Evolutionary conservation across 1,140 invertebrate species (phyloP).

Genomic region (Bacillus rossius): DNA sequence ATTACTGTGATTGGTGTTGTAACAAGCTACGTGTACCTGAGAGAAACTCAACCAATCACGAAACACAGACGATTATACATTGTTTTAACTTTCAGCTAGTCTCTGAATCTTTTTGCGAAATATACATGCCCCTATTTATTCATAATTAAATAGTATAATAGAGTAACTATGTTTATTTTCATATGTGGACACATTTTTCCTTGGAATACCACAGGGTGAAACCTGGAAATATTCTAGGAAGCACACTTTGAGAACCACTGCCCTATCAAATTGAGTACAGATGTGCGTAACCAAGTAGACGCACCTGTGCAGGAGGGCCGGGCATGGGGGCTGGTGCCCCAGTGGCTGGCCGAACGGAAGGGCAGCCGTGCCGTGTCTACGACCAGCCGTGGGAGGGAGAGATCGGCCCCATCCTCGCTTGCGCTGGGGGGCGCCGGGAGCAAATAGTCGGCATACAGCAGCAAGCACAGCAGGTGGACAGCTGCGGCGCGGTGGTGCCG

Average conservation of each 20-base stretch:
- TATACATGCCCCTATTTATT: too few relatives aligned
- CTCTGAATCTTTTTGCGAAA: too few relatives aligned
- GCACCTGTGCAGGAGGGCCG: conserved; percentile 37
- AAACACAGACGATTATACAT: too few relatives aligned
- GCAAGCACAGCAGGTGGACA: conserved; percentile 42
- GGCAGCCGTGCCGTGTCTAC: conserved; percentile 41
- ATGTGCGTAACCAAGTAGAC: conserved; percentile 28
- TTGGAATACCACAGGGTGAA: too few relatives aligned
- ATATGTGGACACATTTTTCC: too few relatives aligned
- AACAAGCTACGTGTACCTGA: too few relatives aligned
- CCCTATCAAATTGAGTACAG: conserved; percentile 48
- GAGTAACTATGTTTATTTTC: too few relatives aligned
- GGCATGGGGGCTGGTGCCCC: conserved; percentile 42
- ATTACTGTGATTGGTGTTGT: too few relatives aligned
- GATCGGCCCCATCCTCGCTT: conserved; percentile 27
- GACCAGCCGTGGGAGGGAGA: conserved; percentile 47
- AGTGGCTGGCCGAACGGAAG: conserved; percentile 43
- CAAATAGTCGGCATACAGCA: conserved; percentile 45
- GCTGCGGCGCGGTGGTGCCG: conserved; percentile 43
- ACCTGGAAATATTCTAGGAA: too few relatives aligned
- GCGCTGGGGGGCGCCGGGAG: conserved; percentile 32
- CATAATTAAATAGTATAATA: too few relatives aligned
- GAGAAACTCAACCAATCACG: too few relatives aligned
- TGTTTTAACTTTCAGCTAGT: too few relatives aligned
- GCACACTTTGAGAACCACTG: conserved; percentile 36